A percentile compares a stretch with the other conserved stretches of the same genome.
Conservation (phyloP, 1,140 invertebrate genomes). For the Hyles vespertilio region DNA sequence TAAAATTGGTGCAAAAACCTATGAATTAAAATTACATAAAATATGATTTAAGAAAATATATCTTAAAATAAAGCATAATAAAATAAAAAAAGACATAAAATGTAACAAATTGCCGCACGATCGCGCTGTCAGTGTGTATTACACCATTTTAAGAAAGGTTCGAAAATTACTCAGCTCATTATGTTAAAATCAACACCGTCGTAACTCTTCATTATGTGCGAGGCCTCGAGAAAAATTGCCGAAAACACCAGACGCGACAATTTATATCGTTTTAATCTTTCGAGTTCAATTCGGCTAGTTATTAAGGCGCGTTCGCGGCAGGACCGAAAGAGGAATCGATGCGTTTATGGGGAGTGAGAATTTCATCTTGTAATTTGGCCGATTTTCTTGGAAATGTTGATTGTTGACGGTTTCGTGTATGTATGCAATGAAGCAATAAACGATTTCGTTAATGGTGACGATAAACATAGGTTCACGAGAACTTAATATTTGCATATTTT, state of each 20-base stretch:
- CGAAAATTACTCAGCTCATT: constrained; percentile 45
- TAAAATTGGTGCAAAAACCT: too few species aligned
- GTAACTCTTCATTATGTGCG: constrained; percentile 45
- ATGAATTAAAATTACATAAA: too few species aligned
- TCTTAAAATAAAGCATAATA: too few species aligned
- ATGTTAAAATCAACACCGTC: constrained; percentile 50
- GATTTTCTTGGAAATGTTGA: constrained; percentile 10
- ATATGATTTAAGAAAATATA: too few species aligned
- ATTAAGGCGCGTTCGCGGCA: constrained; percentile 20
- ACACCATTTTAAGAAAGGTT: constrained; percentile 21
- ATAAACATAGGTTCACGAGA: too few species aligned
- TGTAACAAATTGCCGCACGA: background rate
- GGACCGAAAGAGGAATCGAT: constrained; percentile 13
- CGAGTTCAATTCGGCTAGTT: constrained; percentile 23
- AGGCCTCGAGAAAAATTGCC: constrained; percentile 24
- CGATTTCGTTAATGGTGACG: too few species aligned
- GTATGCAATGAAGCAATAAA: background rate
- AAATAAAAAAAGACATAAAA: too few species aligned
- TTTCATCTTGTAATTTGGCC: constrained; percentile 17
- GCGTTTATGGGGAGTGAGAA: constrained; percentile 29
- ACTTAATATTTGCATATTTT: too few species aligned
- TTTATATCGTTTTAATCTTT: constrained; percentile 38
- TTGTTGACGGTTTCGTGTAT: background rate
- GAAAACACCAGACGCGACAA: constrained; percentile 31
- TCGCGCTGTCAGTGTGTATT: constrained; percentile 11